Percentiles rank a stretch among this genome's conserved stretches.
Evolutionary conservation across 2,797 vertebrate genomes (phyloP).

Genomic region (Pseudochirops cupreus): DNA sequence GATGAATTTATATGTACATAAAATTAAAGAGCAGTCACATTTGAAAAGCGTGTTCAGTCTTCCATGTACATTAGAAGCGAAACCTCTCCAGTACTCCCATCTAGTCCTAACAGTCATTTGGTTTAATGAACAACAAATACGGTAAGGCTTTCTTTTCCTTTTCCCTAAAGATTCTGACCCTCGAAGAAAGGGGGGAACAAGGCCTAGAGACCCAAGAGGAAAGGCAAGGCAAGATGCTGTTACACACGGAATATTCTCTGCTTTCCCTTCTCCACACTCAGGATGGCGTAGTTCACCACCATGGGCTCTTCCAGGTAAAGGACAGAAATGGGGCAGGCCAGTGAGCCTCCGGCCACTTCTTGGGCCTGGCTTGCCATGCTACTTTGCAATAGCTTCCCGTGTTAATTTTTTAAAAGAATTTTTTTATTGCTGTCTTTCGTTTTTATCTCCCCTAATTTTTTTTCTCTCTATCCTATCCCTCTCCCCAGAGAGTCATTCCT

Average conservation of each 20-base stretch:
- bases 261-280: slow-evolving; percentile 98
- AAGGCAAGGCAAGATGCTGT: slow-evolving; percentile 98
- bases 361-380: slow-evolving; percentile 8
- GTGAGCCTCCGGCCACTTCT: neutral
- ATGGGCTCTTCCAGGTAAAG: slow-evolving; percentile 98
- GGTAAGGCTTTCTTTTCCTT: slow-evolving; percentile 59
- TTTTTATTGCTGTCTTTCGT: neutral
- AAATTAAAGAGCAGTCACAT: neutral
- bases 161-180: slow-evolving; percentile 93
- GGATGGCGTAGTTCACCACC: slow-evolving; percentile 98
- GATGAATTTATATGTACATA: slow-evolving; percentile 29
- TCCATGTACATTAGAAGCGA: neutral
- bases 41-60: slow-evolving; percentile 7
- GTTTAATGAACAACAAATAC: slow-evolving; percentile 29
- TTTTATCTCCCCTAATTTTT: neutral
- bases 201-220: slow-evolving; percentile 97
- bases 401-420: neutral
- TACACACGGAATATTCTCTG: slow-evolving; percentile 98
- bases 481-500: neutral
- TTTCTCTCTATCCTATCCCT: neutral
- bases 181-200: slow-evolving; percentile 95
- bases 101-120: neutral
- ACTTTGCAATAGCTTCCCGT: neutral
- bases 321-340: neutral
- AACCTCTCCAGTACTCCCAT: neutral